Percentiles rank a stretch among this genome's conserved stretches.
Conservation (phyloP, 2,888 invertebrate genomes). For the Syrphus vitripennis region DNA sequence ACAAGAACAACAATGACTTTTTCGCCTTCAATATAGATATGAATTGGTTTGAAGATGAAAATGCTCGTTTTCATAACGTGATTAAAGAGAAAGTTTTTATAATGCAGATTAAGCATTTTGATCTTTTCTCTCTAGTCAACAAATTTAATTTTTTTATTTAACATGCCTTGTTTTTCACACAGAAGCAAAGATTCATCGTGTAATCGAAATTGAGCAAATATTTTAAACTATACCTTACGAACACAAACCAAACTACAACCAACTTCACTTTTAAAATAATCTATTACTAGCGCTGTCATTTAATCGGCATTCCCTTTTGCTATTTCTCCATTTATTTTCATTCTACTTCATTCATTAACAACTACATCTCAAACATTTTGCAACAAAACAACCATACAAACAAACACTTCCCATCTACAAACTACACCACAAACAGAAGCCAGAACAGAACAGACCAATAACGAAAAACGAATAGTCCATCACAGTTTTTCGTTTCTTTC, state of each 20-base stretch:
- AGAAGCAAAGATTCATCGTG: too few relatives aligned
- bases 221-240: not conserved
- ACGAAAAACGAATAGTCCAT: slow-evolving; percentile 38
- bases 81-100: too few relatives aligned
- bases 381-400: slow-evolving; percentile 57
- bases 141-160: too few relatives aligned
- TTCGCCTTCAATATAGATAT: too few relatives aligned
- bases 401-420: slow-evolving; percentile 15
- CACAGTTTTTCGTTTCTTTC: slow-evolving; percentile 48
- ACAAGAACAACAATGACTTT: too few relatives aligned
- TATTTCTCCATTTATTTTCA: slow-evolving; percentile 1
- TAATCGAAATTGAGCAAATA: too few relatives aligned
- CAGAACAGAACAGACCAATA: slow-evolving; percentile 11
- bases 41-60: too few relatives aligned
- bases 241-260: not conserved
- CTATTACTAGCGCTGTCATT: slow-evolving; percentile 37
- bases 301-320: slow-evolving; percentile 24
- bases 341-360: not conserved
- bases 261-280: not conserved
- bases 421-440: not conserved
- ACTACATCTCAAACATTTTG: slow-evolving; percentile 45
- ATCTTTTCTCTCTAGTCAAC: too few relatives aligned
- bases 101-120: too few relatives aligned
- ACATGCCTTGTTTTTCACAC: too few relatives aligned
- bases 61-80: too few relatives aligned